Evolutionary conservation across 2,888 invertebrate genomes (phyloP), one percentile per base, ranked within the genome.

Genomic region (Phyto melanocephala): DNA sequence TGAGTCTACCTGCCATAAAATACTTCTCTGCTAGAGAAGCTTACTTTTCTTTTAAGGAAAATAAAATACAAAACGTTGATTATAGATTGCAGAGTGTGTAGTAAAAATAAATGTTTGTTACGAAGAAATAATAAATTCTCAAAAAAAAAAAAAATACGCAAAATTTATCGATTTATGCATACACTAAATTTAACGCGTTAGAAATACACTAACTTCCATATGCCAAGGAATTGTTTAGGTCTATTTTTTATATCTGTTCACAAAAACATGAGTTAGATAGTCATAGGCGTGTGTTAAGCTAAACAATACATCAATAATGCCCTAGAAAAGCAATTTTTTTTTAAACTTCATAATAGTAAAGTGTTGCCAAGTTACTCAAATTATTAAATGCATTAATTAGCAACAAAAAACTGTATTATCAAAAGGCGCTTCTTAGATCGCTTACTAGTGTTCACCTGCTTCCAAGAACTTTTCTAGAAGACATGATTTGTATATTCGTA

Each of bases 111-210:
- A 37, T 37, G 24, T n/a, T 40, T 40, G 62, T 42, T 33, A 10
- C n/a, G 6, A 45, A 42, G 15, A 28, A 56, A 56, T 37, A 54
- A 40, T 17, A 17, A 40, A 47, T 28, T 22, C 4, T 28, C 15
- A 37, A 75, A 17, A 67, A 40, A 50, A 47, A 50, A 37, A 75
- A 17, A 67, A 40, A 50, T 58, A 50, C 40, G 84, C 72, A 54
- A 68, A 87, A 84, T 85, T 85, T 87, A 89, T 88, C 87, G 88
- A 89, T 88, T 88, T 88, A 86, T 88, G 87, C 87, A 87, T 87
- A 62, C 42, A 88, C 88, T 88, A 87, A 89, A 88, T 88, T 88
- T 87, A 87, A 86, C 84, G 81, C 85, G 79, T 83, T 85, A 77
- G 81, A 84, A 84, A 78, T 83, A 65, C 47, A 45, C 47, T 35